Base-by-base conservation (phyloP, 2,113 vertebrate species). In the Saguinus midas region DNA sequence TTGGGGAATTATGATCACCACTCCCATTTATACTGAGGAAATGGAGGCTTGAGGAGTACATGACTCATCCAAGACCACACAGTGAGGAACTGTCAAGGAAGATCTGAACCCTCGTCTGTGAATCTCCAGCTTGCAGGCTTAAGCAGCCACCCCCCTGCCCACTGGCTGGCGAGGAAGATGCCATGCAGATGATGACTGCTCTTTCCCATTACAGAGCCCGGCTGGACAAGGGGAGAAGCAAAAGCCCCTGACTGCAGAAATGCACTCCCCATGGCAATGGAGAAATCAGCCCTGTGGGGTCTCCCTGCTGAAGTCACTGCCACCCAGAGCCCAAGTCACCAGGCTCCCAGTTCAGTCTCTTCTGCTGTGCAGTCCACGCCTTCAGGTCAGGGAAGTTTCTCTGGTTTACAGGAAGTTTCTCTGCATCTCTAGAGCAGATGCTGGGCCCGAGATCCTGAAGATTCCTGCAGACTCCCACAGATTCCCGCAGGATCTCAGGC, bases 1-100 rank as follows among this genome's bases (percentile, higher is more conserved):
- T 68, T 0, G 9, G 5, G 55, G 48, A 23, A 80, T 48, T 0
- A 0, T 45, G 73, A 32, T 68, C 76, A 66, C 40, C 5, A 55
- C 4, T 35, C 45, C 86, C 45, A 37, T 86, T 82, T 85, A 92
- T 0, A 76, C 16, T 50, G 61, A 70, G 94, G 35, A 72, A 83
- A 88, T 40, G 0, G 82, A 96, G 58, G 1, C 2, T 48, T 13
- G 16, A 87, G 1, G 43, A 35, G 3, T 5, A 45, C 5, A 1
- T 0, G 6, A 12, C 27, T 8, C 75, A 48, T 43, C 23, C 32
- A 5, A 35, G 72, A 85, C 37, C 82, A 13, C 1, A 8, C 25
- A 57, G 45, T 3, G 3, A 81, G 5, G 20, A 50, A 55, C 43
- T 52, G 8, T 43, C 68, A 27, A 32, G 75, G 32, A 82, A 35